phyloP scores from a whole-genome alignment of 2,888 invertebrate species.

The Noctua janthe region DNA sequence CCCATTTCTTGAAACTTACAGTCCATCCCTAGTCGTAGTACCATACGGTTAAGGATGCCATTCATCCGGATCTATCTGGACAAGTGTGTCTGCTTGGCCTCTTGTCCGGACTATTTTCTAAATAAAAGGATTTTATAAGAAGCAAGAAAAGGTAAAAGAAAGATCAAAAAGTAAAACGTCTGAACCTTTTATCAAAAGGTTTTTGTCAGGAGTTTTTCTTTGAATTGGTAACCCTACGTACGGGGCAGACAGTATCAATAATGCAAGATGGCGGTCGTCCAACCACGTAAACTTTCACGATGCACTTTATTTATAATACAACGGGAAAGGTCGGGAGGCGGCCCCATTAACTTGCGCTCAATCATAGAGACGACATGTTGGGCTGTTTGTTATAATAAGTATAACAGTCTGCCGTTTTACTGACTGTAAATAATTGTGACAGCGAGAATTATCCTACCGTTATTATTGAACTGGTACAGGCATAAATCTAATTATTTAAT shows the following conservation, averaged over 20 bases:
- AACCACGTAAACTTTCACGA: constrained; percentile 41
- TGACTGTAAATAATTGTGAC: not conserved
- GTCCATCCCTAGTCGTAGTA: not conserved
- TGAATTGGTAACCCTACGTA: not conserved
- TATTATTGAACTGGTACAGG: too few relatives aligned
- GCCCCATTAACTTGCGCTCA: constrained; percentile 46
- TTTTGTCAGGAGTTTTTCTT: not conserved
- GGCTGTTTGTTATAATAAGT: not conserved
- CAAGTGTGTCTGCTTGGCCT: not conserved
- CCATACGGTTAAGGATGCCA: not conserved
- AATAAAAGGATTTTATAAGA: not conserved
- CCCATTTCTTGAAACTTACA: constrained; percentile 5
- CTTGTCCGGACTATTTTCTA: not conserved
- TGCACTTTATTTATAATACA: constrained; percentile 76
- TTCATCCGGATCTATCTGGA: not conserved
- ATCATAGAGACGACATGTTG: constrained; percentile 6
- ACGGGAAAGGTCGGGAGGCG: constrained; percentile 56
- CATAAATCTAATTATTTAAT: not conserved
- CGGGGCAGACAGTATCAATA: constrained; percentile 40
- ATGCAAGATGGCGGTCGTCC: constrained; percentile 50
- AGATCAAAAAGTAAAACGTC: not conserved
- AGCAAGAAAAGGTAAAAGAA: not conserved
- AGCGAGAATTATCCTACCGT: not conserved
- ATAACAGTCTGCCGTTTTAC: not conserved
- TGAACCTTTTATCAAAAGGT: not conserved